A percentile compares a stretch with the other conserved stretches of the same genome.
Conservation (phyloP, 2,113 vertebrate species). For the Heteronetta atricapilla region DNA sequence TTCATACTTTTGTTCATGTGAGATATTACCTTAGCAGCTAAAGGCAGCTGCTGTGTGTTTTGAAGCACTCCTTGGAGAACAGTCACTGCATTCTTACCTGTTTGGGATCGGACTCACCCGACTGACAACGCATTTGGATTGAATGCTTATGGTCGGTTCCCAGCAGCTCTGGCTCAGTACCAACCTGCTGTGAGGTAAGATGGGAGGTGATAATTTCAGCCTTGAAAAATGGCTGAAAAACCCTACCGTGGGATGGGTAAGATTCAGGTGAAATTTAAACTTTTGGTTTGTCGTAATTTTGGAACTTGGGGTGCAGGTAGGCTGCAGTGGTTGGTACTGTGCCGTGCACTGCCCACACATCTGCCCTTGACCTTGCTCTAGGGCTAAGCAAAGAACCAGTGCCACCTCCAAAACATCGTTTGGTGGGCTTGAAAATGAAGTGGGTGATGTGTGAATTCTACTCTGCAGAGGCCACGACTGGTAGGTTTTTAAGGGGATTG, state of each 20-base stretch:
- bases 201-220: neutral
- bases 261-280: neutral
- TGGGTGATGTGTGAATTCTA: rapidly evolving
- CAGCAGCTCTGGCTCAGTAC: rapidly evolving
- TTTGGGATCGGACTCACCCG: neutral
- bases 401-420: rapidly evolving
- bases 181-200: rapidly evolving
- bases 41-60: neutral
- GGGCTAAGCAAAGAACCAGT: rapidly evolving
- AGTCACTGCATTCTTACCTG: rapidly evolving
- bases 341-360: neutral
- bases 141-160: rapidly evolving
- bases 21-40: rapidly evolving
- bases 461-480: rapidly evolving
- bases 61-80: neutral
- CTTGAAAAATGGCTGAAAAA: neutral
- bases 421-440: neutral
- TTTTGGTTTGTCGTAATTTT: neutral
- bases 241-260: rapidly evolving
- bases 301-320: neutral
- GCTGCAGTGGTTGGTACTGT: rapidly evolving
- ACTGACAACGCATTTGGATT: rapidly evolving
- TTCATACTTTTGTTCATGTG: neutral
- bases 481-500: rapidly evolving
- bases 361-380: neutral